These are phyloP conservation scores for Eutolmus rufibarbis DNA, from an alignment of 2,888 invertebrate species.

Conservation along the genomic window DNA sequence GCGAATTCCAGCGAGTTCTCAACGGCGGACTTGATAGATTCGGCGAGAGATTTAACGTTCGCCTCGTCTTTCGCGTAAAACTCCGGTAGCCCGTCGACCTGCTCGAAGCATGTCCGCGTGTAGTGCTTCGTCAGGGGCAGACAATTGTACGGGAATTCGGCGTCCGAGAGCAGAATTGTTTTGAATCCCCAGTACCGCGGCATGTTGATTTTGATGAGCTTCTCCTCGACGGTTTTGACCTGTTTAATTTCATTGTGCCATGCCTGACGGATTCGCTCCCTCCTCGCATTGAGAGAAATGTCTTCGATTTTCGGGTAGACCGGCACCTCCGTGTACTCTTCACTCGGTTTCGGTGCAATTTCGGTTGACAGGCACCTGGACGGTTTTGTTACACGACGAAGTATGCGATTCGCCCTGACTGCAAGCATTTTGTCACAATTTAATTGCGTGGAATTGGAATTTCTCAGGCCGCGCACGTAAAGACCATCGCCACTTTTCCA, in stretches of 20 bases:
- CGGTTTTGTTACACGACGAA: background rate
- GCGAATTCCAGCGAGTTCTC: constrained; percentile 74
- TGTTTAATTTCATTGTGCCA: constrained; percentile 70
- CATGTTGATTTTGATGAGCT: constrained; percentile 82
- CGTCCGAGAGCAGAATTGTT: constrained; percentile 69
- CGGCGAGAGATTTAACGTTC: constrained; percentile 63
- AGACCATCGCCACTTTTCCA: background rate
- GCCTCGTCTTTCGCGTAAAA: constrained; percentile 64
- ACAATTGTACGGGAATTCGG: constrained; percentile 71
- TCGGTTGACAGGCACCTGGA: constrained; percentile 26
- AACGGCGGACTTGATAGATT: constrained; percentile 67
- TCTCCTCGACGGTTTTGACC: constrained; percentile 81
- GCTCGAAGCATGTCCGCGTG: constrained; percentile 78
- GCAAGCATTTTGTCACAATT: constrained; percentile 5
- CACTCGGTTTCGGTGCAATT: constrained; percentile 1
- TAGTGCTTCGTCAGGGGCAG: constrained; percentile 75
- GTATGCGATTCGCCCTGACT: constrained; percentile 2
- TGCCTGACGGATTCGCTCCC: constrained; percentile 63
- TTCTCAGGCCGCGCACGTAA: background rate
- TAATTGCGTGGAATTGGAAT: background rate
- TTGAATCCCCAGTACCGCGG: constrained; percentile 82
- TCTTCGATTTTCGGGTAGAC: constrained; percentile 73
- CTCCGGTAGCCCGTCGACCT: constrained; percentile 68
- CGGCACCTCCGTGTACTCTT: constrained; percentile 19
- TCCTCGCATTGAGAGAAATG: constrained; percentile 64